Evolutionary conservation across 2,113 vertebrate species (phyloP).

Genomic region (Eulacestoma nigropectus): DNA sequence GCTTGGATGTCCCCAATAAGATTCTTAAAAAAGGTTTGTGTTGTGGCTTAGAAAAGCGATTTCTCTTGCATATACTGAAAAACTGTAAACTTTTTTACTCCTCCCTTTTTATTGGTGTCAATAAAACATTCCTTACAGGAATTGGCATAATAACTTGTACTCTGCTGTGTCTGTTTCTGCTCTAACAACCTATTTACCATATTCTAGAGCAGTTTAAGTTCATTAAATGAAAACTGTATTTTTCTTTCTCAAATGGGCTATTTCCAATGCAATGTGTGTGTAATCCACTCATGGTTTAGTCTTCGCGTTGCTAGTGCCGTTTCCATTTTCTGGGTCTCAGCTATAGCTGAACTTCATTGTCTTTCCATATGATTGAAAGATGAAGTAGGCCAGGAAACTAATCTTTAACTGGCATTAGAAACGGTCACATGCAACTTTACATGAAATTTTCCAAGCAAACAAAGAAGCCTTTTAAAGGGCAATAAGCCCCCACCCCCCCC

Average conservation of each 20-base stretch:
- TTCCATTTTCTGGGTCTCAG: background rate
- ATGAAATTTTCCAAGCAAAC: background rate
- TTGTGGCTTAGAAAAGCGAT: background rate
- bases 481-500: background rate
- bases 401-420: constrained; percentile 19
- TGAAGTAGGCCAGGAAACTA: background rate
- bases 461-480: constrained; percentile 31
- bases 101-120: background rate
- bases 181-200: background rate
- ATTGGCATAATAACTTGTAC: background rate
- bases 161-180: background rate
- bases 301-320: background rate
- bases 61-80: background rate
- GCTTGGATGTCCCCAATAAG: constrained; percentile 73
- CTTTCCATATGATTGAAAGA: constrained; percentile 11
- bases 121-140: background rate
- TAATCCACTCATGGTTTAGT: background rate
- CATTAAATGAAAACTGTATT: background rate
- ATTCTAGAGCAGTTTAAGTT: background rate
- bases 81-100: background rate
- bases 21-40: constrained; percentile 77
- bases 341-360: background rate
- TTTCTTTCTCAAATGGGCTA: background rate
- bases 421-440: background rate
- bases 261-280: background rate